Percentiles rank a stretch among this genome's conserved stretches.
These are phyloP conservation scores for Sebastolobus altivelis DNA, from an alignment of 2,797 vertebrate genomes.

Conservation along the genomic window DNA sequence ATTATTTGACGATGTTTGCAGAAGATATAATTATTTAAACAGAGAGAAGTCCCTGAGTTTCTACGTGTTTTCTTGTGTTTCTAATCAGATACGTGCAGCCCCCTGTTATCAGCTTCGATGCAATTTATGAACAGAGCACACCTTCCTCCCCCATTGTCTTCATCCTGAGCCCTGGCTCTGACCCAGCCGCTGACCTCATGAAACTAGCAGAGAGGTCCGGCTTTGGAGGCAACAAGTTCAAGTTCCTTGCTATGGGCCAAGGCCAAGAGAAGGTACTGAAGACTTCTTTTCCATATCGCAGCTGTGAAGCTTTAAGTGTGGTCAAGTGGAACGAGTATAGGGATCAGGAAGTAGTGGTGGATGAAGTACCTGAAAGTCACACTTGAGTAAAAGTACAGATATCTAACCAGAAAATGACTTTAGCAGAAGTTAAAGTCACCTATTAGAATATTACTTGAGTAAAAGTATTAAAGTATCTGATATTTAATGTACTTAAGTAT, in stretches of 20 bases:
- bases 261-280: conserved; percentile 93
- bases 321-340: background rate
- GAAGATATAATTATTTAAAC: background rate
- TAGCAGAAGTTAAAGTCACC: too few species aligned
- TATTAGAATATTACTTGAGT: too few species aligned
- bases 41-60: background rate
- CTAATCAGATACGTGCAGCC: conserved; percentile 93
- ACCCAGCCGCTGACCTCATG: conserved; percentile 93
- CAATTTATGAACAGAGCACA: conserved; percentile 93
- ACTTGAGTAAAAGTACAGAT: too few species aligned
- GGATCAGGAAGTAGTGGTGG: background rate
- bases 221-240: conserved; percentile 90
- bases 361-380: too few species aligned
- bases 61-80: conserved; percentile 34
- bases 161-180: conserved; percentile 95
- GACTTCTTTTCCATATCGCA: background rate
- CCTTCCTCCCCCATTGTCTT: conserved; percentile 94
- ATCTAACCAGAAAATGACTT: too few species aligned
- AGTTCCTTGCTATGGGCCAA: conserved; percentile 97
- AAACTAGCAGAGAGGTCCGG: conserved; percentile 91
- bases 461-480: too few species aligned
- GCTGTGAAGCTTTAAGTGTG: background rate
- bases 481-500: too few species aligned
- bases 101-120: conserved; percentile 94
- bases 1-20: background rate